Conservation (phyloP, 35 echinoderm and acorn worm species). For the Nesometra sesokonis region DNA sequence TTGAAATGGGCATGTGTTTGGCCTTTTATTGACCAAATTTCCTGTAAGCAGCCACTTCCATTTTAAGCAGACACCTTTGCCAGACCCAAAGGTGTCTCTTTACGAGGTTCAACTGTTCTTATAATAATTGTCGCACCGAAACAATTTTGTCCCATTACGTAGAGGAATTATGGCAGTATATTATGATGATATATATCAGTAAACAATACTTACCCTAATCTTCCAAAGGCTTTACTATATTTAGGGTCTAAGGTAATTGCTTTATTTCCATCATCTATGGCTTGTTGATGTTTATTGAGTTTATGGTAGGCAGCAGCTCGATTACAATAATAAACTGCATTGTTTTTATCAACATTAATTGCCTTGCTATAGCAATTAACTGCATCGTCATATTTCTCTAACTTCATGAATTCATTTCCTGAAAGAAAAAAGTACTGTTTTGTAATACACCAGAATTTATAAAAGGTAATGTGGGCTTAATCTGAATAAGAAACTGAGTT, state of each 20-base stretch:
- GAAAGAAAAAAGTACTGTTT: not conserved
- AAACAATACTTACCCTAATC: conserved; percentile 96
- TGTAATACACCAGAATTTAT: not conserved
- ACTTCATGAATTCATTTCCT: conserved; percentile 95
- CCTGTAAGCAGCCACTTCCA: no score
- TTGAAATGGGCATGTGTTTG: no score
- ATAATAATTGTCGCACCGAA: no score
- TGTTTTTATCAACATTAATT: conserved; percentile 51
- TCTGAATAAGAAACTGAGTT: not conserved
- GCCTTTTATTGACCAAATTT: no score
- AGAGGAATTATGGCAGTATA: not conserved
- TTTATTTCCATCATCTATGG: conserved; percentile 80
- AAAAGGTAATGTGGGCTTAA: not conserved
- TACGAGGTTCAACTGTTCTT: no score
- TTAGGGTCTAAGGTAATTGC: conserved; percentile 77
- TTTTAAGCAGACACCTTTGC: no score
- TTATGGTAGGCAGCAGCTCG: conserved; percentile 91
- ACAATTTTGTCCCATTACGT: no score
- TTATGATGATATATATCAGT: no score
- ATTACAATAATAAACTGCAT: conserved; percentile 92
- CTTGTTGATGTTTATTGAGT: conserved; percentile 56
- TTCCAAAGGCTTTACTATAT: conserved; percentile 98
- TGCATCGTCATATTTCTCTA: conserved; percentile 52
- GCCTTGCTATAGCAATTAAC: conserved; percentile 67
- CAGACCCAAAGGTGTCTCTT: no score